phyloP scores from a whole-genome alignment of 1,140 invertebrate genomes.

The Scaptomyza graminum region DNA sequence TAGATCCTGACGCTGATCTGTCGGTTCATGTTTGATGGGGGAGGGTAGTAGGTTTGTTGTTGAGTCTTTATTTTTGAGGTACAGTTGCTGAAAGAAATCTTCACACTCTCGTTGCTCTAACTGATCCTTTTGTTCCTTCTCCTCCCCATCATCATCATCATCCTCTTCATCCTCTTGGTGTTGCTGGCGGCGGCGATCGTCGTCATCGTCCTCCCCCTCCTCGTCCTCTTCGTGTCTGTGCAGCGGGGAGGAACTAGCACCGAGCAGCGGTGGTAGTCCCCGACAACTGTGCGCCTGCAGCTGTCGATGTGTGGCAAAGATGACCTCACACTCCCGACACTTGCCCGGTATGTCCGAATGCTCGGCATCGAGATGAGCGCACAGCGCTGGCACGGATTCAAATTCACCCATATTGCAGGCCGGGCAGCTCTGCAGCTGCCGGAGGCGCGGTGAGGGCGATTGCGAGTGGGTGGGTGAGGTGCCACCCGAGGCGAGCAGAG shows the following conservation, averaged over 20 bases:
- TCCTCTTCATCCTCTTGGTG: conserved; percentile 4
- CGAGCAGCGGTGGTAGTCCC: conserved; percentile 42
- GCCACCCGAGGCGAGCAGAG: conserved; percentile 43
- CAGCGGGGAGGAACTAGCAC: conserved; percentile 53
- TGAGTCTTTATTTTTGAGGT: conserved; percentile 87
- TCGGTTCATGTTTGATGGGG: conserved; percentile 66
- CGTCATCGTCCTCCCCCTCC: conserved; percentile 20
- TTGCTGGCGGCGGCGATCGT: too few species aligned
- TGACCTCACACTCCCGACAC: conserved; percentile 88
- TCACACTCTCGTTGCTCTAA: conserved; percentile 85
- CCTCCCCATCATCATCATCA: neutral
- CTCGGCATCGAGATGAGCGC: conserved; percentile 89
- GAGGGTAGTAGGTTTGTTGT: conserved; percentile 33
- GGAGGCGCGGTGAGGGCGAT: conserved; percentile 18
- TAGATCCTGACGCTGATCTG: conserved; percentile 87
- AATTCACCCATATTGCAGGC: conserved; percentile 88
- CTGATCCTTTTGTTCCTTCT: conserved; percentile 17
- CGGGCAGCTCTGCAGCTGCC: conserved; percentile 83
- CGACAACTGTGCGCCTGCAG: conserved; percentile 86
- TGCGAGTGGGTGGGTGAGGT: conserved; percentile 24
- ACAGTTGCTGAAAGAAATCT: conserved; percentile 91
- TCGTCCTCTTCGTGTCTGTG: conserved; percentile 37
- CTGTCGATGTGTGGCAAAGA: conserved; percentile 89
- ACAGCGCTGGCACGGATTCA: conserved; percentile 85
- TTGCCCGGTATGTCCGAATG: conserved; percentile 89